A percentile compares a stretch with the other conserved stretches of the same genome.
Conservation (phyloP, 2,113 vertebrate genomes). For the Urocitellus parryii region DNA sequence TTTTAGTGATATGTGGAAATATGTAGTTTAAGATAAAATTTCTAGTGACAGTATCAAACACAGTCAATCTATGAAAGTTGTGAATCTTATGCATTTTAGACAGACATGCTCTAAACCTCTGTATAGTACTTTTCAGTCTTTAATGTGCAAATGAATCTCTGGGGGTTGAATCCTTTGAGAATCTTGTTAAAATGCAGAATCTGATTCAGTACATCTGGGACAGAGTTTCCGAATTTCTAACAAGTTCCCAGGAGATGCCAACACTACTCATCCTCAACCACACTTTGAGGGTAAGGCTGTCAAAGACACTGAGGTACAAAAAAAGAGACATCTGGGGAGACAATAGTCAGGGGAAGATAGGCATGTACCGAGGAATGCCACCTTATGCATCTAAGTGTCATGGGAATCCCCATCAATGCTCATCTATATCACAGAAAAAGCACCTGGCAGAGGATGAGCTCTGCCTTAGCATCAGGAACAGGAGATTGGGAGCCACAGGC, state of each 20-base stretch:
- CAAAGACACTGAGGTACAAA: not conserved
- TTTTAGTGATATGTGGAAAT: not conserved
- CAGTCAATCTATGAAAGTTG: not conserved
- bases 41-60: not conserved
- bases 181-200: constrained; percentile 35
- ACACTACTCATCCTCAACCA: not conserved
- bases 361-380: not conserved
- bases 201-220: not conserved
- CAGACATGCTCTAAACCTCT: not conserved
- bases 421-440: not conserved
- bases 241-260: not conserved
- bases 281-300: not conserved
- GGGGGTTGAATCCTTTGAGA: not conserved
- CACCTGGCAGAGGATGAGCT: not conserved
- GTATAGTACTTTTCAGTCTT: not conserved
- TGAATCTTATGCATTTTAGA: constrained; percentile 18
- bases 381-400: not conserved
- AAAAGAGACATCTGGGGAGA: not conserved
- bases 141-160: not conserved
- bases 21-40: constrained; percentile 8
- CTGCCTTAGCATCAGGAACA: not conserved
- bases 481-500: not conserved
- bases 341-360: not conserved
- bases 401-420: not conserved
- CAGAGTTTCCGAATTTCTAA: not conserved